Evolutionary conservation across 2,113 vertebrate genomes (phyloP).

Genomic region (Passer montanus): DNA sequence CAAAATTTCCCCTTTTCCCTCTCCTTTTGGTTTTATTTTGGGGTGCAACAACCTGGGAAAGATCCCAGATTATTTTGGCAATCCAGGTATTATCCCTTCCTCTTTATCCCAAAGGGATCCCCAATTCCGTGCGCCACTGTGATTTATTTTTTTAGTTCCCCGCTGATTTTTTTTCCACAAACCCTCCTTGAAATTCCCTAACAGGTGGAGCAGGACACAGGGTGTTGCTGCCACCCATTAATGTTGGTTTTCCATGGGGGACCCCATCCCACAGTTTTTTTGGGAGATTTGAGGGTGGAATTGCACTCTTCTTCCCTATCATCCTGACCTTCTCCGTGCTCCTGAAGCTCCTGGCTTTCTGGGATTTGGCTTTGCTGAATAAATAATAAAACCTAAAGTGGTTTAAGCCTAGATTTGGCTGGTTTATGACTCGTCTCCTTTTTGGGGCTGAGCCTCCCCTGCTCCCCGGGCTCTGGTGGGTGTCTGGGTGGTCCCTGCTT

Average conservation of each 20-base stretch:
- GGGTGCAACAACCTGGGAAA: neutral
- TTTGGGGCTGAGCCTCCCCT: neutral
- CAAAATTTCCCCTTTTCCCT: fast-evolving
- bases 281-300: neutral
- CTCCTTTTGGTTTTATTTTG: neutral
- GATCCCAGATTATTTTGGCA: neutral
- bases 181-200: neutral
- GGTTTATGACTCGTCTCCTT: neutral
- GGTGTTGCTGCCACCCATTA: fast-evolving
- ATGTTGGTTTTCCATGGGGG: fast-evolving
- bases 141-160: neutral
- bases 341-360: fast-evolving
- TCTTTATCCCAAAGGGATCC: fast-evolving
- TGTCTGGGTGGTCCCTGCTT: neutral
- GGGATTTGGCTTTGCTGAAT: neutral
- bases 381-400: neutral
- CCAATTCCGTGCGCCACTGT: fast-evolving
- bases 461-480: fast-evolving
- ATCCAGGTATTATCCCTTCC: fast-evolving
- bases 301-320: fast-evolving
- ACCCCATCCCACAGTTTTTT: neutral
- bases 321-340: fast-evolving
- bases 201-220: neutral
- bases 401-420: neutral
- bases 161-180: no score